Base-by-base conservation (phyloP, 2,113 vertebrate genomes). In the Buteo buteo region DNA sequence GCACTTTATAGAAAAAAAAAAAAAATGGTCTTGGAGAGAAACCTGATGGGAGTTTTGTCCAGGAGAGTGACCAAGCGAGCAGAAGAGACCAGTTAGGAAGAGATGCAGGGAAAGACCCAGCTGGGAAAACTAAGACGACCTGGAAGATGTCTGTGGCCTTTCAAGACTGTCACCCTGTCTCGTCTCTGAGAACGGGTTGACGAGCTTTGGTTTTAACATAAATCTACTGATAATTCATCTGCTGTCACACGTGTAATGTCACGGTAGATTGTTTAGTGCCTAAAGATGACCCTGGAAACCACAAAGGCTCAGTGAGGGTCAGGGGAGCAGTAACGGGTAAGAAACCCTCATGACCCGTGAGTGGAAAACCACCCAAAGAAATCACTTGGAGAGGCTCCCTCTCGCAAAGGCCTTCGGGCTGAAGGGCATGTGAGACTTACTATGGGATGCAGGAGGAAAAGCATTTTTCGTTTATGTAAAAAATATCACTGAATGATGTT, bases 211-310 rank as follows among this genome's bases (percentile, higher is more conserved):
- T 66, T 66, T 88, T 47, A 54, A 36, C 12, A 36, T 59, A 40
- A 50, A 47, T 28, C 20, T 73, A 11, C 25, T 42, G 31, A n/a
- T 36, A 55, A 8, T 12, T 59, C 58, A 24, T n/a, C 58, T 65
- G n/a, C 20, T 54, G 7, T 34, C 40, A 11, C 54, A 24, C 0
- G 1, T 13, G 5, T 58, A 25, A 24, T n/a, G n/a, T n/a, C 38
- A 26, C 61, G 20, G 61, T 28, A 57, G 21, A 29, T 19, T 52
- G 11, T 52, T 71, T 32, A 72, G 24, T 54, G 52, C 21, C 50
- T 45, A 28, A 65, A 42, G 14, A 16, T 40, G 36, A 83, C 47
- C 0, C 1, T 3, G 10, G 20, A 40, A 72, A 85, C 13, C 20
- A 36, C 25, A 58, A 58, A 71, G 29, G 16, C 29, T 59, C 29